Base-by-base conservation (phyloP, 2,888 invertebrate species). In the Cephalotes varians region DNA sequence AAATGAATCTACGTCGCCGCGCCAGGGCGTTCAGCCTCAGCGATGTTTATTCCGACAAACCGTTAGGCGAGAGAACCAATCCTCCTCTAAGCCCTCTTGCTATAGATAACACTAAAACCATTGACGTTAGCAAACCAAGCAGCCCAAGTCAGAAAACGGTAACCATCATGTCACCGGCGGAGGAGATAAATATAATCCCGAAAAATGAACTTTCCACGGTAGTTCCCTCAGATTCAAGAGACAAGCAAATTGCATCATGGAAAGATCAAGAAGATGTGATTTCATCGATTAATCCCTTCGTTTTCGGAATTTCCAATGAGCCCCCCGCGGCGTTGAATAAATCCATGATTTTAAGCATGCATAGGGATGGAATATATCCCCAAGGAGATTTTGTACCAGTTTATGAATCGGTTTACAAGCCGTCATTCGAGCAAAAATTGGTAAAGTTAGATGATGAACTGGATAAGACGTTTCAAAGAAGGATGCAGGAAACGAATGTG, bases 21-120 rank as follows among this genome's bases (percentile, higher is more conserved):
- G 93, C 88, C 0, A 84, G 94, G 49, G 94, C 94, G 0, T 94
- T 93, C 74, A 94, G 94, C 73, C 82, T 94, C 6, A 93, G 94
- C 79, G 94, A 94, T 44, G 94, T 94, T 2, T 89, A 93, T 28
- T 82, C 91, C 3, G 91, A 93, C 4, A 74, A 84, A n/a, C 58
- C n/a, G n/a, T n/a, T n/a, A n/a, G n/a, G 81, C 0, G 84, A 77
- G 4, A 88, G 79, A 40, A 58, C 31, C 12, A 21, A 83, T 1
- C 74, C 60, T 6, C 88, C 83, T 40, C 88, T 92, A 3, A 94
- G 93, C 82, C 93, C 93, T 1, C 76, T 94, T 44, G 93, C 92
- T 1, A 79, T 91, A 31, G 90, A 91, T 4, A 85, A 83, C 58
- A n/a, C 25, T 9, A 69, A 69, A 4, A 77, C 18, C 0, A 0